Conservation (phyloP, 2,888 invertebrate species). For the Morinoia aosen region DNA sequence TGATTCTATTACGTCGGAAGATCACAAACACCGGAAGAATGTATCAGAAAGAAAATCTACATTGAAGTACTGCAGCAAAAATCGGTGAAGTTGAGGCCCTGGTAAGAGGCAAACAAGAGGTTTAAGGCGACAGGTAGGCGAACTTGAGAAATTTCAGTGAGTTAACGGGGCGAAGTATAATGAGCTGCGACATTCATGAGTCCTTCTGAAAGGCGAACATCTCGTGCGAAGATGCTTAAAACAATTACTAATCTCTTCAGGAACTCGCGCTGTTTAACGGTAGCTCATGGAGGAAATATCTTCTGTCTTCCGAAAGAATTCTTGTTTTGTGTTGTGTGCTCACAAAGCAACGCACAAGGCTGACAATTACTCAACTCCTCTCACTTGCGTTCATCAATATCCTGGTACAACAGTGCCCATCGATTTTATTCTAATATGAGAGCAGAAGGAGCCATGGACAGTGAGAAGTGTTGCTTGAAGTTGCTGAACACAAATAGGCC, state of each 20-base stretch:
- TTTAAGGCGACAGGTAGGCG: neutral
- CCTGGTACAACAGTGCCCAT: no score
- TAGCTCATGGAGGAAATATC: neutral
- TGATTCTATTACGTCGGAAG: neutral
- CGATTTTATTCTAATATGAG: no score
- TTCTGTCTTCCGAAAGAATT: neutral
- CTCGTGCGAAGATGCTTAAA: neutral
- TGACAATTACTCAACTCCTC: neutral
- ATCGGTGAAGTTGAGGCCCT: neutral
- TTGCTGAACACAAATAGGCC: no score
- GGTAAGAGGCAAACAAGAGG: neutral
- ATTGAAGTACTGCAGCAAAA: neutral
- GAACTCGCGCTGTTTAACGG: conserved; percentile 12
- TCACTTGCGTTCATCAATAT: neutral
- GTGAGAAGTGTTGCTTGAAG: no score
- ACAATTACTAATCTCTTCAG: neutral
- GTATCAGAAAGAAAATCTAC: neutral
- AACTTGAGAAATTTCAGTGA: conserved; percentile 9
- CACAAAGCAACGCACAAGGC: neutral
- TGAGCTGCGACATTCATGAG: neutral
- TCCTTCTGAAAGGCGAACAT: neutral
- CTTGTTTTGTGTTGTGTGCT: neutral
- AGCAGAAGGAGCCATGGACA: no score
- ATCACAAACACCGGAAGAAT: neutral
- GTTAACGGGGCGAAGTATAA: neutral